phyloP scores from a whole-genome alignment of 1,140 invertebrate species.

The Cyrtorhinus lividipennis region DNA sequence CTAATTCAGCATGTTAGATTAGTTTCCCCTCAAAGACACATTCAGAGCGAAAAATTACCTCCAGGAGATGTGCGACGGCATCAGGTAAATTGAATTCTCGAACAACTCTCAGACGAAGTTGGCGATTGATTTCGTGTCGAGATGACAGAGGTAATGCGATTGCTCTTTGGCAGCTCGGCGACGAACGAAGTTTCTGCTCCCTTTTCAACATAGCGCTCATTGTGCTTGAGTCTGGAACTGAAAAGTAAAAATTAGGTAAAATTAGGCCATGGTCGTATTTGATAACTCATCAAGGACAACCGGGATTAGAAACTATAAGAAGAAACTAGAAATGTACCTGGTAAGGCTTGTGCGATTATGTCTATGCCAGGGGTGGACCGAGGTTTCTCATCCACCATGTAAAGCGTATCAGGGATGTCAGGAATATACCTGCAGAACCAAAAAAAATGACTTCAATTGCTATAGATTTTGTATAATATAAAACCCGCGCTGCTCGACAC shows the following conservation, averaged over 20 bases:
- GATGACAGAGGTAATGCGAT: conserved; percentile 57
- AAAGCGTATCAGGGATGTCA: conserved; percentile 83
- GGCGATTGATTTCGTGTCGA: conserved; percentile 55
- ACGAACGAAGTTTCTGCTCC: conserved; percentile 65
- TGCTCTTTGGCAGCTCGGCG: conserved; percentile 63
- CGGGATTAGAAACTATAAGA: no score
- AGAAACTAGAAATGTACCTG: no score
- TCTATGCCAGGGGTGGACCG: conserved; percentile 29
- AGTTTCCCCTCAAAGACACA: no score
- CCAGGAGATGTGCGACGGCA: conserved; percentile 69
- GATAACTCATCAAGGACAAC: not conserved
- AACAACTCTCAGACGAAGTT: conserved; percentile 74
- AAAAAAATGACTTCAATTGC: not conserved
- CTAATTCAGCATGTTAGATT: no score
- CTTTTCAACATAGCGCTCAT: conserved; percentile 71
- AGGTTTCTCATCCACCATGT: conserved; percentile 69
- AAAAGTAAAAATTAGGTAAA: conserved; percentile 23
- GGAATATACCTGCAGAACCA: conserved; percentile 37
- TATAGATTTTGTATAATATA: not conserved
- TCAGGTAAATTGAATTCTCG: conserved; percentile 89
- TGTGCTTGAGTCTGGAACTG: conserved; percentile 57
- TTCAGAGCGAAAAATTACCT: no score
- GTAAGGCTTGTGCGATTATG: conserved; percentile 34
- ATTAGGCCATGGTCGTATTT: not conserved
- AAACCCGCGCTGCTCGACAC: no score